phyloP scores from a whole-genome alignment of 2,113 vertebrate genomes.

The Motacilla tschutschensis region DNA sequence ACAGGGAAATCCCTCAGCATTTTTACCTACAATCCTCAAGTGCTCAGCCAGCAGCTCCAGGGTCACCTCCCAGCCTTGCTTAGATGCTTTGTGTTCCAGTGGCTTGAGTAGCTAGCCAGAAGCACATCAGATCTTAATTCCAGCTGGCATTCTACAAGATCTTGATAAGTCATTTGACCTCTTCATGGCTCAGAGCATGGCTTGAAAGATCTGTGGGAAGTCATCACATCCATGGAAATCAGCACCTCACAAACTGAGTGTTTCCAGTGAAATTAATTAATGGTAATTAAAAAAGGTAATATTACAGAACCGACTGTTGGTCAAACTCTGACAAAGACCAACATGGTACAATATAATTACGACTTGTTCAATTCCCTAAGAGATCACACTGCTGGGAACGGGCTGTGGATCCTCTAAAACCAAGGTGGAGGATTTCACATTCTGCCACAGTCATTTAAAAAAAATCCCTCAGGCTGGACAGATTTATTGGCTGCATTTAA shows the following conservation, averaged over 20 bases:
- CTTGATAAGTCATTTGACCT: neutral
- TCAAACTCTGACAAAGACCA: neutral
- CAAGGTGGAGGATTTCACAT: neutral
- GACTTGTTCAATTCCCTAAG: neutral
- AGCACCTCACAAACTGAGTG: neutral
- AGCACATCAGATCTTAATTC: neutral
- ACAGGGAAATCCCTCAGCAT: neutral
- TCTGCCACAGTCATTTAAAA: neutral
- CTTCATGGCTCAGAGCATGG: neutral
- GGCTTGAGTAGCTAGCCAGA: neutral
- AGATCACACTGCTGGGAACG: neutral
- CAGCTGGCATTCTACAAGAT: neutral
- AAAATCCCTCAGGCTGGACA: neutral
- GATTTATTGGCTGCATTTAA: neutral
- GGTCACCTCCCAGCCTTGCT: neutral
- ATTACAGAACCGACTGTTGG: neutral
- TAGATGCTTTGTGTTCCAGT: neutral
- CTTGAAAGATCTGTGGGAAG: neutral
- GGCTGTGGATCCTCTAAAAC: neutral
- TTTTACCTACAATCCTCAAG: neutral
- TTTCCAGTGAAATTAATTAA: neutral
- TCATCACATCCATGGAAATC: neutral
- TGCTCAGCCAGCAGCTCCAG: accelerated
- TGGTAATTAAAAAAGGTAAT: neutral
- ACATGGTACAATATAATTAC: neutral